A percentile compares a stretch with the other conserved stretches of the same genome.
Evolutionary conservation across 2,113 vertebrate genomes (phyloP).

Genomic region (Nibea albiflora): DNA sequence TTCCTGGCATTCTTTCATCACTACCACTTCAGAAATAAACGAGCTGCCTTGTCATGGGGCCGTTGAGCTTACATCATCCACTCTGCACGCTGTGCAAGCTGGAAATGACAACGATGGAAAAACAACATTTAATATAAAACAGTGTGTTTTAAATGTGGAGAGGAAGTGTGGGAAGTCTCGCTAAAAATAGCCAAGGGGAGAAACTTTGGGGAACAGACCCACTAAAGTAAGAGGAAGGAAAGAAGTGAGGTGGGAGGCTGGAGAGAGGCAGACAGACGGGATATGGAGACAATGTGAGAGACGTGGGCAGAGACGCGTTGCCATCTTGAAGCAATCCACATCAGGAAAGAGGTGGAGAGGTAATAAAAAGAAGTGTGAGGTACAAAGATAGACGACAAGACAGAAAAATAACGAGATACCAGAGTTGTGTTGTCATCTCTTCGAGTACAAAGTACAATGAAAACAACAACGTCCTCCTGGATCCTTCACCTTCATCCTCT

Average conservation of each 20-base stretch:
- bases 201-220: neutral
- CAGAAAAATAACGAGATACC: neutral
- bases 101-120: slow-evolving; percentile 33
- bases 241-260: neutral
- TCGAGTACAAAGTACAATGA: neutral
- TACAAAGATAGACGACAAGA: too few relatives aligned
- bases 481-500: too few relatives aligned
- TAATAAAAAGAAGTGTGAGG: neutral
- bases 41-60: neutral
- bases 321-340: neutral
- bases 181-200: slow-evolving; percentile 29
- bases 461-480: too few relatives aligned
- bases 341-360: neutral
- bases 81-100: slow-evolving; percentile 13
- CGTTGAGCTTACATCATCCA: slow-evolving; percentile 35
- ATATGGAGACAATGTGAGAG: neutral
- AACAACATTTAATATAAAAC: slow-evolving; percentile 14
- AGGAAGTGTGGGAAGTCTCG: neutral
- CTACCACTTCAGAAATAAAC: slow-evolving; percentile 26
- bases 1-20: slow-evolving; percentile 29
- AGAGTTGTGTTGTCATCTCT: neutral
- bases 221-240: neutral
- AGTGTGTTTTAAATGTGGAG: slow-evolving; percentile 27
- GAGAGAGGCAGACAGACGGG: neutral
- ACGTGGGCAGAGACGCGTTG: neutral